Conservation (phyloP, 2,113 vertebrate species). For the Suncus etruscus region DNA sequence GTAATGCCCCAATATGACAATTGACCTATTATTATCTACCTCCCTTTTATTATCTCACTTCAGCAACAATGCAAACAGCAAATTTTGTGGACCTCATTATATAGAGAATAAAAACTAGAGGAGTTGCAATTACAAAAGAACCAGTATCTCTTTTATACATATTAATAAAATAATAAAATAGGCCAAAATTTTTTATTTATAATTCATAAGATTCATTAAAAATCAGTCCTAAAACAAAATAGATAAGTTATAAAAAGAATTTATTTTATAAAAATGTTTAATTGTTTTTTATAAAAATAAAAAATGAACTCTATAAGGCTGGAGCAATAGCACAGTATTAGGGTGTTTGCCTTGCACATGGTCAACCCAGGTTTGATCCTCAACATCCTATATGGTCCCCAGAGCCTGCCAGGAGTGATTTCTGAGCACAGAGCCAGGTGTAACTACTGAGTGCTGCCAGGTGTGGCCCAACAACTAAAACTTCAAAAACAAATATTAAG, state of each 20-base stretch:
- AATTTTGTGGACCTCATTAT: constrained; percentile 8
- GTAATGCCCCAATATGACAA: constrained; percentile 25
- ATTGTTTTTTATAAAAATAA: too few relatives aligned
- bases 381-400: too few relatives aligned
- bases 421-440: too few relatives aligned
- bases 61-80: neutral
- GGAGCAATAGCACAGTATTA: neutral
- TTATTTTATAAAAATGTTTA: neutral
- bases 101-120: neutral
- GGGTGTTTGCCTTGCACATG: too few relatives aligned
- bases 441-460: too few relatives aligned
- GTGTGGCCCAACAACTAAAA: too few relatives aligned
- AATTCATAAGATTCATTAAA: neutral
- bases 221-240: neutral
- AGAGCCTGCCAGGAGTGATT: too few relatives aligned
- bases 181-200: neutral
- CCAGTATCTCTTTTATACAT: neutral
- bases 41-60: neutral
- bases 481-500: neutral
- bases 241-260: neutral
- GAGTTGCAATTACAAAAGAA: constrained; percentile 17
- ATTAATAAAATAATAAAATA: neutral
- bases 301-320: too few relatives aligned
- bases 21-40: constrained; percentile 26
- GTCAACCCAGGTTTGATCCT: too few relatives aligned